Base-by-base conservation (phyloP, 2,888 invertebrate species). In the Lamellibrachia satsuma region DNA sequence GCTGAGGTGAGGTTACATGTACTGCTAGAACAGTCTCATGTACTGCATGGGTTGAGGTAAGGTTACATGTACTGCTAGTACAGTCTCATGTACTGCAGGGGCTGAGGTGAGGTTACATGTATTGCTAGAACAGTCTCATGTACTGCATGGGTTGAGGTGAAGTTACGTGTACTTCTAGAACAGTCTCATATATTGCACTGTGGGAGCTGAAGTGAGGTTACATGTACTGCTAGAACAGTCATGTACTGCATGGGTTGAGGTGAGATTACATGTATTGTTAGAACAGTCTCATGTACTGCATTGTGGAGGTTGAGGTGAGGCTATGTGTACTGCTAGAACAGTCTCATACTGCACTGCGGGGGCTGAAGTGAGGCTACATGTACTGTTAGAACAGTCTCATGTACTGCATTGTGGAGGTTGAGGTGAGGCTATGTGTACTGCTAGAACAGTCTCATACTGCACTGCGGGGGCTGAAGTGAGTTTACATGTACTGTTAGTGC, bases 191-290 rank as follows among this genome's bases (percentile, higher is more conserved):
- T 60, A 60, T 15, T 60, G 60, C 7, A 60, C 60, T 60, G 60
- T 60, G 60, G 15, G 15, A 3, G 39, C 39, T 39, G 39, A 39
- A 39, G 39, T 39, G 39, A 39, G 39, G 39, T 39, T 39, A 39
- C 39, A 0, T 60, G 60, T 15, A 57, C 9, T 75, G 75, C 75
- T 75, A 75, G 75, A 75, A 75, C 22, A 75, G 4, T n/a, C n/a
- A n/a, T 96, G 96, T 94, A 94, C 94, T 39, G 96, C 96, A 91
- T 97, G 97, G 55, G 94, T 96, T 9, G 96, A 96, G 95, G 96
- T 96, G 93, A 90, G 93, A 27, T 75, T 75, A 60, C 22, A 15
- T 75, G 75, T 75, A 75, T 22, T 75, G 75, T 15, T 60, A 60
- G 60, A 60, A 60, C 22, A 75, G 4, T 75, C 22, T 75, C 22